These are phyloP conservation scores for Agriopis leucophaearia DNA, from an alignment of 2,888 invertebrate species.

Conservation along the genomic window DNA sequence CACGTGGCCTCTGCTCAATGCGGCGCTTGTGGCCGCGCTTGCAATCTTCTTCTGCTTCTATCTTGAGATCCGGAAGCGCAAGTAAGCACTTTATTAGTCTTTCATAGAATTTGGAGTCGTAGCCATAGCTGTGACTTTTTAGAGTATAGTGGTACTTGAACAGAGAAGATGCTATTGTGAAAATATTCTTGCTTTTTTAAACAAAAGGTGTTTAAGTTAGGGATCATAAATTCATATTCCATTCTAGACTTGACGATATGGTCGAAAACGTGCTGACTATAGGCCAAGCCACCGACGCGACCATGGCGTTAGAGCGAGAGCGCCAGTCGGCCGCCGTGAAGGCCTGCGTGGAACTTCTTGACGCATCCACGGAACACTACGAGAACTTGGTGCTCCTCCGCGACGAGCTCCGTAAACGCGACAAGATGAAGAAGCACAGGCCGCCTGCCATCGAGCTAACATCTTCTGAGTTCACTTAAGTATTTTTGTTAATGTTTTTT, in stretches of 20 bases:
- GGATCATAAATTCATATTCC: background rate
- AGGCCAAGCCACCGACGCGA: constrained; percentile 66
- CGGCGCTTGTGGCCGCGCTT: constrained; percentile 56
- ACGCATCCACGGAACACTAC: constrained; percentile 74
- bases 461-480: constrained; percentile 45
- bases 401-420: constrained; percentile 67
- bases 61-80: constrained; percentile 75
- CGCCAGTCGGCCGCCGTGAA: constrained; percentile 67
- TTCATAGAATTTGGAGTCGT: background rate
- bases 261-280: constrained; percentile 70
- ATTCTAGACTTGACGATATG: constrained; percentile 73
- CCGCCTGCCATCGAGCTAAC: constrained; percentile 72
- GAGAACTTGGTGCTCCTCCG: constrained; percentile 72
- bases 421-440: constrained; percentile 53
- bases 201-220: no score
- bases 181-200: background rate
- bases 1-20: constrained; percentile 72
- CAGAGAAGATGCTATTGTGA: background rate
- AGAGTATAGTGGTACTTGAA: background rate
- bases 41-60: constrained; percentile 70
- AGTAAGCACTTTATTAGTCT: constrained; percentile 56
- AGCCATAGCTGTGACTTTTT: no score
- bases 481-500: background rate
- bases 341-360: constrained; percentile 70
- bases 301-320: constrained; percentile 65